A percentile compares a stretch with the other conserved stretches of the same genome.
phyloP scores from a whole-genome alignment of 2,113 vertebrate species.

The Melanerpes formicivorus region DNA sequence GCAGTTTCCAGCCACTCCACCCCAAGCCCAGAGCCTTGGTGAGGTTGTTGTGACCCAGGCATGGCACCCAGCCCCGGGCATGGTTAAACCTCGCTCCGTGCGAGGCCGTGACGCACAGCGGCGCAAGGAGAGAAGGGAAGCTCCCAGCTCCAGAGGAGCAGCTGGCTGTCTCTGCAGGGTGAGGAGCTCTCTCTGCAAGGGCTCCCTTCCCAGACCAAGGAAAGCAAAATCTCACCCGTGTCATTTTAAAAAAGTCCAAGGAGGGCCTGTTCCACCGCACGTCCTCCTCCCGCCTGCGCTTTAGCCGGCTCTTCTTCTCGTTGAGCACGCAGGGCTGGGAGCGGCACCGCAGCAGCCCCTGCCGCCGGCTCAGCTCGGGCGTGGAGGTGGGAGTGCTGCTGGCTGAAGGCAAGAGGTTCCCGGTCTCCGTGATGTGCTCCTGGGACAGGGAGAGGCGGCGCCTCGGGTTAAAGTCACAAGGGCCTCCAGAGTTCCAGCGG shows the following conservation, averaged over 20 bases:
- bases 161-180: too few species aligned
- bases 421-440: conserved; percentile 73
- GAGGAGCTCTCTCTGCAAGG: too few species aligned
- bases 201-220: too few species aligned
- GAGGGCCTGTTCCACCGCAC: conserved; percentile 79
- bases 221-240: conserved; percentile 75
- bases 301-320: conserved; percentile 75
- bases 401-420: conserved; percentile 70
- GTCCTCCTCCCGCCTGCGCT: conserved; percentile 78
- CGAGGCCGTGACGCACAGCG: too few species aligned
- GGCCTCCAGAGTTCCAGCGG: conserved; percentile 60
- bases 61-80: too few species aligned
- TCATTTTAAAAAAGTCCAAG: conserved; percentile 85
- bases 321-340: conserved; percentile 82
- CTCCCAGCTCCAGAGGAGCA: too few species aligned
- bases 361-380: conserved; percentile 73
- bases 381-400: conserved; percentile 78
- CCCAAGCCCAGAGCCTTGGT: too few species aligned
- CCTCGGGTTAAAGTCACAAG: conserved; percentile 68
- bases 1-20: too few species aligned
- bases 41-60: too few species aligned
- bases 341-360: conserved; percentile 75
- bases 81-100: too few species aligned
- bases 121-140: too few species aligned
- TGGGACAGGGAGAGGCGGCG: conserved; percentile 80